Base-by-base conservation (phyloP, 2,888 invertebrate genomes). In the Frankliniella fusca region DNA sequence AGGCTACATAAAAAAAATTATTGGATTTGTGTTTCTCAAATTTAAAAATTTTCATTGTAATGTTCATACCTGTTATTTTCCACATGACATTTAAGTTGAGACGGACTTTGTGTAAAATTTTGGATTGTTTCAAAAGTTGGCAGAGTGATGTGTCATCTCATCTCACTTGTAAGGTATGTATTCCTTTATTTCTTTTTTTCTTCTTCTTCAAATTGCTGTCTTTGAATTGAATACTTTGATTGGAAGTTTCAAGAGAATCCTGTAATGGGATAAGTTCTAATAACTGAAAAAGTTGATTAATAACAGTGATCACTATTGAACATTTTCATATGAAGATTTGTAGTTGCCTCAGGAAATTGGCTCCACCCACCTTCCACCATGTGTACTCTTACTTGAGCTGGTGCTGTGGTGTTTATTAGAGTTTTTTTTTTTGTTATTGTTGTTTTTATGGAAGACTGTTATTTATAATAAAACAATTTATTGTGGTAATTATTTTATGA, bases 391-490 rank as follows among this genome's bases (percentile, higher is more conserved):
- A 65, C 65, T 65, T 20, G 70, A 20, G 23, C 70, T 23, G 70
- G 70, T 70, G 70, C 70, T 70, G 70, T 70, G 70, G 70, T 70
- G n/a, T 70, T 70, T 23, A 54, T 54, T 23, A 70, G 70, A 70
- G 70, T 23, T 70, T 70, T 54, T n/a, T 54, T 70, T 65, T 70
- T 70, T 70, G 70, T 70, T 70, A 70, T 70, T 70, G 70, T 70
- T 70, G 70, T 70, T 70, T 70, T 70, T 70, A 70, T 70, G 70
- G 70, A 81, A 81, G 49, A 81, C 49, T 81, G 61, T 81, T 61
- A 81, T 81, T 48, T 80, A 61, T 81, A 81, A 81, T 81, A 20
- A 81, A 81, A 28, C n/a, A 18, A 81, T 81, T 49, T 18, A 28
- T 11, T 20, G n/a, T 23, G 23, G n/a, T 70, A 54, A 54, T 54